Evolutionary conservation across 1,140 invertebrate genomes (phyloP), one percentile per base, ranked within the genome.

Genomic region (Sipha flava): DNA sequence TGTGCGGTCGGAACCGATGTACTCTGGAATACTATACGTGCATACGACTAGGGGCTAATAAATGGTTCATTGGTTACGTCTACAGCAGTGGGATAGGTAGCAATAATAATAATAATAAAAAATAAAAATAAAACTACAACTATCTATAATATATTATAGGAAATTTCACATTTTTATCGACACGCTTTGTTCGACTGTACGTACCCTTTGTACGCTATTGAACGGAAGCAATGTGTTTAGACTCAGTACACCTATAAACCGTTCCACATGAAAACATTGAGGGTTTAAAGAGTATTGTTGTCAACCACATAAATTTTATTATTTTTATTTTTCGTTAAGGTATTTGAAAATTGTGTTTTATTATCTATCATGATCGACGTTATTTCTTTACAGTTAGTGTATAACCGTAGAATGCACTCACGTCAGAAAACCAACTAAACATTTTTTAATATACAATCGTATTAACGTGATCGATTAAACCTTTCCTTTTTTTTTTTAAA

Each of bases 11-110:
- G 59, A 75, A 77, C 34, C 49, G 73, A 77, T 77, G 29, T 23
- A 75, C 73, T 77, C 52, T 2, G 43, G 29, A 26, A 16, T 16
- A 40, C 49, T 54, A 49, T 23, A 31, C 72, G 40, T 47, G 29
- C 29, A 29, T 45, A 31, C 72, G 49, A 47, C 72, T 77, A 14
- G n/a, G 16, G 47, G 5, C 31, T 59, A 37, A 14, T 59, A 59
- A n/a, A 77, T 77, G 73, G 73, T 59, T 77, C 73, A 43, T 77
- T 43, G 72, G 14, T 59, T 16, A 34, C 73, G 66, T 70, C 26
- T 26, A 68, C 18, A 5, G 14, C 16, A 3, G 10, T 9, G 40
- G 40, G 43, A 2, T 14, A 4, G 37, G 62, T 45, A 47, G 54
- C 37, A 4, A 10, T 4, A 10, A 10, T 10, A 40, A 40, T 10